Base-by-base conservation (phyloP, 2,797 vertebrate species). In the Poecile montanus region DNA sequence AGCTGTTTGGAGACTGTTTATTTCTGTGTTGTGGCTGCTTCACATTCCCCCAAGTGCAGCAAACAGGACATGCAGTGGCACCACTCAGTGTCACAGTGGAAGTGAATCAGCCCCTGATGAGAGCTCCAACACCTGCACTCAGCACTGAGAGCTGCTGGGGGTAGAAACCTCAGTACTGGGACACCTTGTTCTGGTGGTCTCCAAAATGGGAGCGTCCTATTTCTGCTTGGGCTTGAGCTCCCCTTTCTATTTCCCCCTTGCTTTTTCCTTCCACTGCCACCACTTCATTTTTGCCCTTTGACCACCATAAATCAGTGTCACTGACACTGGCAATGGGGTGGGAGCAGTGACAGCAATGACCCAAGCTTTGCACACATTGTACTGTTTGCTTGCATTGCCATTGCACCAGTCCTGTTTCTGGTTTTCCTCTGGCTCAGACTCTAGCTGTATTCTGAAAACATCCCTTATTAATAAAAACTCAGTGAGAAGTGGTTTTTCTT, bases 1-100 rank as follows among this genome's bases (percentile, higher is more conserved):
- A 74, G 47, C 17, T 50, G 57, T 22, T 77, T 80, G 70, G 77
- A 71, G 67, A 67, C 29, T 21, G 4, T 23, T 79, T 4, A 10
- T 60, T 77, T 83, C 53, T n/a, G 32, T 53, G 32, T 50, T 29
- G 29, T 47, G 75, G 45, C 45, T 45, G 40, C 4, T 82, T 89
- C 51, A 11, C 0, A 0, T 32, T 1, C 0, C 16, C 20, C 0
- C 0, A 0, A 62, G 6, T 1, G 45, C 53, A 83, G 72, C 79
- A 61, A 85, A 86, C 42, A 50, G 68, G 68, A 61, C 65, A 57
- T 14, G 18, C 53, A 38, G 57, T 38, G 68, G 57, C 75, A 77
- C 22, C 13, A 1, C 44, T 44, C 29, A 34, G 26, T 42, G 84
- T 36, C 78, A 51, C 60, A 51, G 51, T 0, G 0, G n/a, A 38